Base-by-base conservation (phyloP, 2,888 invertebrate genomes). In the Mamestra brassicae region DNA sequence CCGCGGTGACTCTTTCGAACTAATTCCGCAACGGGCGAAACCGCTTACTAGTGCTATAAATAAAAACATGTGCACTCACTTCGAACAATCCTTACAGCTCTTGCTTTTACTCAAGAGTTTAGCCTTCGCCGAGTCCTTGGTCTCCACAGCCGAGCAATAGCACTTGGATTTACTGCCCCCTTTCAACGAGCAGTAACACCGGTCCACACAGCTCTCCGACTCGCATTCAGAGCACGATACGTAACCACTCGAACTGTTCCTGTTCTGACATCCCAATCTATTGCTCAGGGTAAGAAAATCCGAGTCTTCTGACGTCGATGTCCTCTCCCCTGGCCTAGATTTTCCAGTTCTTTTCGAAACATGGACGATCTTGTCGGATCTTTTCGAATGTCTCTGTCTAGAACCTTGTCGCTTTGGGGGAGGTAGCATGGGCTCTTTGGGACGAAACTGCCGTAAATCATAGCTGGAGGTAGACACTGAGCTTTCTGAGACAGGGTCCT, bases 171-270 rank as follows among this genome's bases (percentile, higher is more conserved):
- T 95, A 78, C 95, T 96, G 77, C 97, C 97, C 5, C 96, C 96
- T 38, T 97, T 97, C 75, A 98, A 89, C 4, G 98, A 98, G 90
- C 99, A 99, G 89, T 99, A 99, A 89, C 99, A 99, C 87, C 98
- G 98, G 90, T 98, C 98, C 0, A 98, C 97, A 89, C 98, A 98
- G 17, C 98, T 98, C 87, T 98, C 98, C 3, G 98, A 98, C 89
- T 98, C 98, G 90, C 99, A 99, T 93, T 99, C 99, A 60, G 98
- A 98, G 92, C 98, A 99, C 4, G 98, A 98, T 1, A 98, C 98
- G 90, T 98, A 98, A 87, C 97, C 97, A 87, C 97, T 97, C 10
- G 97, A 97, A 88, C 97, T 97, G 85, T 97, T 97, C 58, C 97
- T 91, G 81, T 97, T 97, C 80, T 97, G 97, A 78, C 97, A 97